A percentile compares a stretch with the other conserved stretches of the same genome.
phyloP scores from a whole-genome alignment of 2,113 vertebrate species.

The rat (Rattus norvegicus) region GRCr8 NC_086030.1:30587501-30588000 shows the following conservation, averaged over 20 bases:
- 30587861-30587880: slow-evolving; percentile 49
- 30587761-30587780: slow-evolving; percentile 47
- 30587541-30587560: neutral
- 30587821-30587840: neutral
- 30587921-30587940: slow-evolving; percentile 88
- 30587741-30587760: neutral
- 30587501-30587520: neutral
- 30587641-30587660: slow-evolving; percentile 67
- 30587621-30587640: slow-evolving; percentile 52
- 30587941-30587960: slow-evolving; percentile 91
- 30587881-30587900: slow-evolving; percentile 73
- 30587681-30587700: neutral
- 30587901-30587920: slow-evolving; percentile 82
- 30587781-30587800: neutral
- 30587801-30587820: neutral
- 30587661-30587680: slow-evolving; percentile 64
- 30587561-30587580: no score
- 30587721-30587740: slow-evolving; percentile 40
- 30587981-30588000: slow-evolving; percentile 91
- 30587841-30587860: neutral
- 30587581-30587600: neutral
- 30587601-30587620: slow-evolving; percentile 42
- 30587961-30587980: slow-evolving; percentile 92
- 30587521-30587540: neutral
- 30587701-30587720: slow-evolving; percentile 74